These are phyloP conservation scores for Euplagia quadripunctaria DNA, from an alignment of 2,888 invertebrate genomes.

Conservation along the genomic window DNA sequence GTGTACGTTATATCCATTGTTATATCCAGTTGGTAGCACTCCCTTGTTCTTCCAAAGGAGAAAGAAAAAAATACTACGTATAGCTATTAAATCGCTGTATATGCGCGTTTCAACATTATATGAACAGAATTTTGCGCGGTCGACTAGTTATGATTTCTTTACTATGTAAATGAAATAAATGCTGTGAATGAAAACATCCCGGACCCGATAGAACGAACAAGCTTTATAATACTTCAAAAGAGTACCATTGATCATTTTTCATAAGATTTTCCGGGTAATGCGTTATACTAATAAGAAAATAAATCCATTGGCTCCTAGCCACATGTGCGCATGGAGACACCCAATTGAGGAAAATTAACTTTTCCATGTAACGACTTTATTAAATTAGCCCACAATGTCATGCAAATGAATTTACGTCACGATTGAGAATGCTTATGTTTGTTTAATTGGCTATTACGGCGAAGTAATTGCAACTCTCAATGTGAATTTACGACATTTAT, in stretches of 20 bases:
- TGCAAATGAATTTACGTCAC: slow-evolving; percentile 14
- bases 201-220: slow-evolving; percentile 19
- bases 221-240: slow-evolving; percentile 16
- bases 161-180: slow-evolving; percentile 24
- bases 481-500: slow-evolving; percentile 2
- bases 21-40: slow-evolving; percentile 7
- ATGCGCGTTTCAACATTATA: slow-evolving; percentile 14
- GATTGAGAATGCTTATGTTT: slow-evolving; percentile 17
- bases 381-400: slow-evolving; percentile 9
- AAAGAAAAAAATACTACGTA: slow-evolving; percentile 3
- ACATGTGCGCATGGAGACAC: slow-evolving; percentile 17
- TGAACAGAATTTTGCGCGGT: slow-evolving; percentile 25
- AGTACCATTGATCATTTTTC: slow-evolving; percentile 20
- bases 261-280: slow-evolving; percentile 34
- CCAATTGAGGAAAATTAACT: slow-evolving; percentile 12
- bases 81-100: not conserved
- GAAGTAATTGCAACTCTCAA: slow-evolving; percentile 22
- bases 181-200: slow-evolving; percentile 19
- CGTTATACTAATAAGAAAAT: slow-evolving; percentile 34
- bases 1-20: slow-evolving; percentile 26
- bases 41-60: slow-evolving; percentile 11
- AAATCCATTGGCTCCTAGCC: slow-evolving; percentile 51
- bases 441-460: slow-evolving; percentile 5
- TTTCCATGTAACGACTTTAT: slow-evolving; percentile 6
- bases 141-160: slow-evolving; percentile 21